Percentiles rank a stretch among this genome's conserved stretches.
Conservation (phyloP, 2,888 invertebrate species). For the Margaritifera margaritifera region DNA sequence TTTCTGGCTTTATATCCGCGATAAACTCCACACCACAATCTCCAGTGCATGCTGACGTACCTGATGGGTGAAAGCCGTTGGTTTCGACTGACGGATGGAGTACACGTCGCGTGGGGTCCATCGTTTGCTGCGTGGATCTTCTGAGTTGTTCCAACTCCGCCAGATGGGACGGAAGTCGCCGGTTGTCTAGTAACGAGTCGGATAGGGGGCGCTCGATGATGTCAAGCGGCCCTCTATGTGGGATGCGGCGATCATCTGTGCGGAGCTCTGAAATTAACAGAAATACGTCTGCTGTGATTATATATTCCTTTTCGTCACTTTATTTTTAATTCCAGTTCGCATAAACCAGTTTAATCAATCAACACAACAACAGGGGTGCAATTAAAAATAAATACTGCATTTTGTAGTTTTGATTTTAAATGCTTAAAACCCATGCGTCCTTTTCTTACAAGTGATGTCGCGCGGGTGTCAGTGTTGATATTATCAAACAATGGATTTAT, state of each 20-base stretch:
- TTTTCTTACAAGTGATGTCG: too few species aligned
- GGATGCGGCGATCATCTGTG: constrained; percentile 61
- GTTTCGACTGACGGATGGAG: constrained; percentile 42
- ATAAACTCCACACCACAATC: too few species aligned
- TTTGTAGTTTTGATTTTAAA: too few species aligned
- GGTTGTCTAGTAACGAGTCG: constrained; percentile 83
- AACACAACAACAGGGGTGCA: too few species aligned
- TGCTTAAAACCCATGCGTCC: too few species aligned
- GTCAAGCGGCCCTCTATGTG: constrained; percentile 60
- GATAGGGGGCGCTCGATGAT: constrained; percentile 77
- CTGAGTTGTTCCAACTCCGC: constrained; percentile 83
- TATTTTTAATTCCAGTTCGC: too few species aligned
- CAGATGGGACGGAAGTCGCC: constrained; percentile 79
- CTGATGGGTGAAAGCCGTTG: constrained; percentile 44
- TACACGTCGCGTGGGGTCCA: constrained; percentile 36
- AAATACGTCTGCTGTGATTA: background rate
- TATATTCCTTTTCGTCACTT: too few species aligned
- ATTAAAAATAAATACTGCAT: too few species aligned
- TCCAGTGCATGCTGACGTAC: constrained; percentile 15
- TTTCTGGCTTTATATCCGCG: too few species aligned
- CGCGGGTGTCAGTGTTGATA: too few species aligned
- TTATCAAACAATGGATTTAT: too few species aligned
- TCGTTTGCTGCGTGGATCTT: constrained; percentile 68
- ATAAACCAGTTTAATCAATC: too few species aligned
- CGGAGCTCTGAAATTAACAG: constrained; percentile 51